phyloP scores from a whole-genome alignment of 23 tunicate species.

The Diplosoma virens region DNA sequence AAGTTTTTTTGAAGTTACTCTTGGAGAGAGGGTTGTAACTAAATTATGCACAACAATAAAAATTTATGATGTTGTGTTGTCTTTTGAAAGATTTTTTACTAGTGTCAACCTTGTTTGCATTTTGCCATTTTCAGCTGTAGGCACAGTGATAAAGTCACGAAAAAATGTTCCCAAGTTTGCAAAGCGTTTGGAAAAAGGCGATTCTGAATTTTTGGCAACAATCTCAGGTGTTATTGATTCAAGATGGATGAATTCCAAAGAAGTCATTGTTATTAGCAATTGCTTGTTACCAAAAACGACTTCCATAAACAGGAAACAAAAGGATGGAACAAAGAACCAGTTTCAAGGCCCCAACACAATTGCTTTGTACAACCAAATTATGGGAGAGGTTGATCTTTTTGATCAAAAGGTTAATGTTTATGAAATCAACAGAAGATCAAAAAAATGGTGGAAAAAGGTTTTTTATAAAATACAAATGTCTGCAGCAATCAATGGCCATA shows the following conservation, averaged over 20 bases:
- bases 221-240: slow-evolving; percentile 7
- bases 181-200: slow-evolving; percentile 11
- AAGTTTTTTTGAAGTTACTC: slow-evolving; percentile 11
- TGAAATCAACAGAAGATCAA: slow-evolving; percentile 6
- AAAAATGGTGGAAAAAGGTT: slow-evolving; percentile 13
- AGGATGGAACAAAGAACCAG: slow-evolving; percentile 21
- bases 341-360: slow-evolving; percentile 25
- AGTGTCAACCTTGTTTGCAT: slow-evolving; percentile 8
- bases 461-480: slow-evolving; percentile 20
- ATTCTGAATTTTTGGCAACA: slow-evolving; percentile 12
- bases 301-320: slow-evolving; percentile 19
- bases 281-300: slow-evolving; percentile 2
- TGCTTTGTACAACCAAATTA: slow-evolving; percentile 16
- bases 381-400: slow-evolving; percentile 8
- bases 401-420: slow-evolving; percentile 25
- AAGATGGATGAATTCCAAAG: slow-evolving; percentile 30
- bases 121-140: slow-evolving; percentile 26
- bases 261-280: slow-evolving; percentile 17
- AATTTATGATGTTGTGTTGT: slow-evolving; percentile 20
- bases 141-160: neutral
- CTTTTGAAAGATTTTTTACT: slow-evolving; percentile 19
- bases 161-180: slow-evolving; percentile 22
- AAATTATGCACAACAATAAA: slow-evolving; percentile 7
- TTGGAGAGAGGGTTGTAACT: slow-evolving; percentile 22
- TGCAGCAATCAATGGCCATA: slow-evolving; percentile 18